Base-by-base conservation (phyloP, 2,113 vertebrate genomes). In the Puntigrus tetrazona region DNA sequence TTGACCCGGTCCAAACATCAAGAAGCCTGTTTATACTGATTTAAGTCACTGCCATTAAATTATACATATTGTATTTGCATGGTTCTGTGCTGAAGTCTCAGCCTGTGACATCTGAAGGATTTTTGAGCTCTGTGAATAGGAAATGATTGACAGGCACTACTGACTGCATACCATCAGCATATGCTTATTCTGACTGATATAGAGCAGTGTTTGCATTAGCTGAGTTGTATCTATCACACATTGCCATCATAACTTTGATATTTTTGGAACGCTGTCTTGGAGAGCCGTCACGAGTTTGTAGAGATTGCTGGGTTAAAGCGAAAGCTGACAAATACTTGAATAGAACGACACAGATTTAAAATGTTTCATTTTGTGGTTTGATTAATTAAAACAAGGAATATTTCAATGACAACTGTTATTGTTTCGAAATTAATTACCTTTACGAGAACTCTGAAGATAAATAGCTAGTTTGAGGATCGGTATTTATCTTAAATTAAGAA, bases 11-110 rank as follows among this genome's bases (percentile, higher is more conserved):
- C 61, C 10, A 27, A 47, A 31, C 65, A 73, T 72, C 13, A 29
- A 38, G 75, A 67, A 13, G 10, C 3, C 80, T 25, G 79, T 75
- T 76, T 77, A 70, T 70, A 61, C 75, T 81, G 81, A 63, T 34
- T 41, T 63, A 20, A 50, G 63, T 86, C 55, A 31, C 70, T 67
- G 22, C 63, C 31, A 50, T 81, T 89, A 73, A 81, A 81, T 87
- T 67, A 87, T 78, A 87, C 70, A 83, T 85, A 77, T 87, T 77
- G 29, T 36, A 78, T 85, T 78, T 87, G 47, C 50, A 76, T 85
- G 57, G 67, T 74, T 41, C 41, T 59, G 41, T 65, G 38, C 36
- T 61, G 16, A 87, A 69, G 80, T 78, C 65, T 41, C 80, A 77
- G 41, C 55, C 16, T 41, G 22, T 22, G 50, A 43, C 75, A 73